Percentiles rank a stretch among this genome's conserved stretches.
These are phyloP conservation scores for Eilema depressum DNA, from an alignment of 2,888 invertebrate species.

Conservation along the genomic window DNA sequence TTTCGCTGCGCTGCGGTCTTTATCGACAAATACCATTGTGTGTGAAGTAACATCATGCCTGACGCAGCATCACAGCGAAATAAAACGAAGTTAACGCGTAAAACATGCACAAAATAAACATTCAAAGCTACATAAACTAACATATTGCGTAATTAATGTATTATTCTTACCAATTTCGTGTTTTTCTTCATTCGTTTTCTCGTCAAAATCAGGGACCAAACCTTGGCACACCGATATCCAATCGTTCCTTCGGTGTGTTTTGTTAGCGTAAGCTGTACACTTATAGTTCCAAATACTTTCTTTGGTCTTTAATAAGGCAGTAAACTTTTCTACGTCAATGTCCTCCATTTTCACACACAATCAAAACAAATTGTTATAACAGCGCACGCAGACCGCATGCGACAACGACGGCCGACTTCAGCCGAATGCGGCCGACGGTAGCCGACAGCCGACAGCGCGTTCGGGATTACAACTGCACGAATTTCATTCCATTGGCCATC, in stretches of 20 bases:
- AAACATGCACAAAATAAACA: constrained; percentile 1
- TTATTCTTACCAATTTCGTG: constrained; percentile 9
- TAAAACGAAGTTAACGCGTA: neutral
- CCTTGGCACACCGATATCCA: constrained; percentile 15
- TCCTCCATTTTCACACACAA: constrained; percentile 19
- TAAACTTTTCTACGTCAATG: constrained; percentile 19
- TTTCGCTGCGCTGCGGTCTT: neutral
- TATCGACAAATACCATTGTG: neutral
- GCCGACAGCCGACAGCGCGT: constrained; percentile 20
- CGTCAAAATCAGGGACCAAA: constrained; percentile 12
- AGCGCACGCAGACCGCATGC: constrained; percentile 14
- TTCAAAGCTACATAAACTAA: neutral
- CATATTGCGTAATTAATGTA: neutral
- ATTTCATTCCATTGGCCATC: neutral
- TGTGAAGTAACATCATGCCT: neutral
- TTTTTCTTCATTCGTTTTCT: constrained; percentile 11
- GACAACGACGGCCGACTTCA: constrained; percentile 17
- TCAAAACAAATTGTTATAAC: neutral
- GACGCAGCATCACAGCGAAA: neutral
- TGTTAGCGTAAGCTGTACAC: constrained; percentile 14
- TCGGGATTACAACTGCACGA: constrained; percentile 14
- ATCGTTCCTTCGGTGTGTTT: constrained; percentile 13
- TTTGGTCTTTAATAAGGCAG: constrained; percentile 12
- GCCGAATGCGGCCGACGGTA: constrained; percentile 21
- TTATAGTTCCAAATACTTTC: constrained; percentile 26